A percentile compares a stretch with the other conserved stretches of the same genome.
Conservation (phyloP, 2,113 vertebrate species). For the Cacatua alba region DNA sequence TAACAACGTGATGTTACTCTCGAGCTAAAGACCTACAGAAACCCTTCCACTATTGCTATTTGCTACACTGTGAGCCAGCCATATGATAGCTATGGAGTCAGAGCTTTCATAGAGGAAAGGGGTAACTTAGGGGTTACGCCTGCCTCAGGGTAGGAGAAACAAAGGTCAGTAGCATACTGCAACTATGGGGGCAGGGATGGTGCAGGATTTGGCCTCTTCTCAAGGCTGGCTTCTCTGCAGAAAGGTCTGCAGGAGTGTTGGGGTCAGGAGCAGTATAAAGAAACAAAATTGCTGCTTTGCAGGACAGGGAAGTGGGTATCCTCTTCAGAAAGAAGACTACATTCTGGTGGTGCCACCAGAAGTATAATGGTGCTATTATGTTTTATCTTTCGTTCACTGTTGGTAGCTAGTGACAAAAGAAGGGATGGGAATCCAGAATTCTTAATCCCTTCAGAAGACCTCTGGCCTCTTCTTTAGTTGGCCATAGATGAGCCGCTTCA, state of each 20-base stretch:
- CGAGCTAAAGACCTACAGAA: too few relatives aligned
- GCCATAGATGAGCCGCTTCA: neutral
- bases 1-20: too few relatives aligned
- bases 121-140: neutral
- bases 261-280: neutral
- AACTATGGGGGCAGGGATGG: rapidly evolving
- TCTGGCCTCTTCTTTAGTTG: neutral
- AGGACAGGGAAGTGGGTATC: neutral
- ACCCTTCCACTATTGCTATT: too few relatives aligned
- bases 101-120: neutral
- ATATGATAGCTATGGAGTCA: neutral
- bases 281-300: neutral
- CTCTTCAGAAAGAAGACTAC: neutral
- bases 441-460: neutral
- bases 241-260: neutral
- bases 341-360: neutral
- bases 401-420: neutral
- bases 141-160: neutral
- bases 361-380: neutral
- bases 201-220: neutral
- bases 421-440: neutral
- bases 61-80: too few relatives aligned
- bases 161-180: neutral
- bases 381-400: neutral
- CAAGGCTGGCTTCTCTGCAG: neutral